phyloP scores from a whole-genome alignment of 2,113 vertebrate genomes.

The Planiliza haematocheilus region DNA sequence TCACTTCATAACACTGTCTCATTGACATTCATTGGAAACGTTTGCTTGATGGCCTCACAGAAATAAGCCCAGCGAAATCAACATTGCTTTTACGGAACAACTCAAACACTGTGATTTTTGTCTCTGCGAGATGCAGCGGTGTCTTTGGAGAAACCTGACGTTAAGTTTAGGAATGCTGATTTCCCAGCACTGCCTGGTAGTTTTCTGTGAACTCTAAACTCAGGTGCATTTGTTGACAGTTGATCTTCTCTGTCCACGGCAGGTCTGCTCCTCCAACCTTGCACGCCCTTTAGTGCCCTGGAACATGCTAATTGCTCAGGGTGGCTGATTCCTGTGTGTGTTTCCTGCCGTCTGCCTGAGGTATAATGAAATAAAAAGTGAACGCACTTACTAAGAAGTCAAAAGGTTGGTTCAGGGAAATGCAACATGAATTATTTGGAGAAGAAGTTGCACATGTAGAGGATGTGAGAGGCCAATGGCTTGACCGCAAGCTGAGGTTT shows the following conservation, averaged over 20 bases:
- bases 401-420: slow-evolving; percentile 31
- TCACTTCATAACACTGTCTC: slow-evolving; percentile 30
- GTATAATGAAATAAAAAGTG: slow-evolving; percentile 37
- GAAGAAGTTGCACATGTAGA: slow-evolving; percentile 3
- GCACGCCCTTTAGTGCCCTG: not conserved
- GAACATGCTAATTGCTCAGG: slow-evolving; percentile 13
- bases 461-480: not conserved
- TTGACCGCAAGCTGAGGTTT: slow-evolving; percentile 8
- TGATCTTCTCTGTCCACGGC: slow-evolving; percentile 5
- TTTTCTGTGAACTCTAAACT: slow-evolving; percentile 29
- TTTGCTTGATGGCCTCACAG: slow-evolving; percentile 34
- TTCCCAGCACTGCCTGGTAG: slow-evolving; percentile 24
- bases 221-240: not conserved
- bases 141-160: slow-evolving; percentile 31
- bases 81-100: slow-evolving; percentile 15
- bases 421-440: slow-evolving; percentile 19
- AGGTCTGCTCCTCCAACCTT: slow-evolving; percentile 19
- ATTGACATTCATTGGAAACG: slow-evolving; percentile 61
- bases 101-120: slow-evolving; percentile 39
- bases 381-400: slow-evolving; percentile 18
- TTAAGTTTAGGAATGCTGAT: slow-evolving; percentile 39
- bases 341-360: slow-evolving; percentile 18
- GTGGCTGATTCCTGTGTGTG: slow-evolving; percentile 4
- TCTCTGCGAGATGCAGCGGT: slow-evolving; percentile 13
- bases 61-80: slow-evolving; percentile 45